These are phyloP conservation scores for Leucoraja erinaceus DNA, from an alignment of 2,113 vertebrate species.

Conservation along the genomic window DNA sequence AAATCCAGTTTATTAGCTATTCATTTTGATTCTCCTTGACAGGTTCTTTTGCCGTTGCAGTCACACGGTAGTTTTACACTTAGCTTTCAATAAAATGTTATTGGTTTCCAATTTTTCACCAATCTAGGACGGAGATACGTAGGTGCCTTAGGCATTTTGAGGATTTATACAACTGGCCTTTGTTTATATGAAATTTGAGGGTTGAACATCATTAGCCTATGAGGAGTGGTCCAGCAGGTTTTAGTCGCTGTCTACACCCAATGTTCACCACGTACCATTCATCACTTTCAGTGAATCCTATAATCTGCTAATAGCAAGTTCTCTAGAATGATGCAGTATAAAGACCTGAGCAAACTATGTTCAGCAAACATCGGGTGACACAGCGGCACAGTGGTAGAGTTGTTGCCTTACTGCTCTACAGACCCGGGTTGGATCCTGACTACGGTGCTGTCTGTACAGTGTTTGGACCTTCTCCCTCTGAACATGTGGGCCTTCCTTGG, in stretches of 20 bases:
- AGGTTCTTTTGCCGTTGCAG: background rate
- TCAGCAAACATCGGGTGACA: too few species aligned
- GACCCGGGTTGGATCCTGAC: too few species aligned
- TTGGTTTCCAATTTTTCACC: background rate
- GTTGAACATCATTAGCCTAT: background rate
- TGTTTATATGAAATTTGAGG: background rate
- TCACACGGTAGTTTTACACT: background rate
- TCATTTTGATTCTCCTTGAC: constrained; percentile 10
- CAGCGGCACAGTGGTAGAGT: too few species aligned
- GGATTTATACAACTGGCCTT: background rate
- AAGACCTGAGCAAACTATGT: background rate
- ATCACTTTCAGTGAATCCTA: background rate
- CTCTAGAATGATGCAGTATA: background rate
- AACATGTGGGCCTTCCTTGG: too few species aligned
- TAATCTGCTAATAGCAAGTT: background rate
- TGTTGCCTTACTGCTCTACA: too few species aligned
- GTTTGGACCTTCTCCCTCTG: too few species aligned
- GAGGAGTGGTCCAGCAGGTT: background rate
- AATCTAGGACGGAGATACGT: background rate
- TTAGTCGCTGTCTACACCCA: background rate
- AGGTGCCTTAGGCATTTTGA: background rate
- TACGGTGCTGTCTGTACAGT: too few species aligned
- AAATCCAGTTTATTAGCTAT: constrained; percentile 27
- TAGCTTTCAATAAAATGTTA: background rate
- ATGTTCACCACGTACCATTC: background rate